phyloP scores from a whole-genome alignment of 2,888 invertebrate genomes.

The Plebejus melissa region DNA sequence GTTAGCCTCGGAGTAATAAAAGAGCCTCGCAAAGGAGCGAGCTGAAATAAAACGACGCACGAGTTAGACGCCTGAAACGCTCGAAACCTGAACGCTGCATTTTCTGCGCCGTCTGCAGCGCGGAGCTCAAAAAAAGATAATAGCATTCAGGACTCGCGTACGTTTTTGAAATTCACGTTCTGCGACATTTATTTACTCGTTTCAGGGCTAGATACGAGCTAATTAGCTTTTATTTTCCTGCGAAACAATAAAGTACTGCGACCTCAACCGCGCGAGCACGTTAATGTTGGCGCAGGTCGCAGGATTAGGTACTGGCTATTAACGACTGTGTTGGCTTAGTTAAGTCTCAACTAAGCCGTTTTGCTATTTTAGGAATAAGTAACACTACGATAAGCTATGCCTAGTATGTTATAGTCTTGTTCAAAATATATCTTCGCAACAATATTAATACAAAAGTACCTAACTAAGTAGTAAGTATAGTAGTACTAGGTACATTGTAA shows the following conservation, averaged over 20 bases:
- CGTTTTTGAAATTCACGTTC: constrained; percentile 13
- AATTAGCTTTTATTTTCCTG: constrained; percentile 8
- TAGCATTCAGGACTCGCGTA: constrained; percentile 32
- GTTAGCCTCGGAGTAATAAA: constrained; percentile 71
- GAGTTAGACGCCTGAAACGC: constrained; percentile 42
- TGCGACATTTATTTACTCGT: background rate
- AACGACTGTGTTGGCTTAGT: background rate
- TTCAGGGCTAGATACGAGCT: constrained; percentile 1
- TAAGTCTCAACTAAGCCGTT: background rate
- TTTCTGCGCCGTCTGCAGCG: constrained; percentile 73
- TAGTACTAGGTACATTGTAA: background rate
- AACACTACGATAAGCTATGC: background rate
- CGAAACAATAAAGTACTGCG: background rate
- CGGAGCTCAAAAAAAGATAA: constrained; percentile 68
- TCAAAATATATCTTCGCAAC: too few relatives aligned
- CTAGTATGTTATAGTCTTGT: background rate
- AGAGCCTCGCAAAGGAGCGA: constrained; percentile 63
- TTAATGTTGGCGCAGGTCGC: background rate
- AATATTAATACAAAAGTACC: too few relatives aligned
- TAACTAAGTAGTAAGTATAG: too few relatives aligned
- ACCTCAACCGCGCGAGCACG: constrained; percentile 4
- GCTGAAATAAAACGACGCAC: constrained; percentile 61
- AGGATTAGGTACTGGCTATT: background rate
- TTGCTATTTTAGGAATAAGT: background rate
- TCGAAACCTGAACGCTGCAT: constrained; percentile 69